Evolutionary conservation across 2,113 vertebrate species (phyloP), one percentile per base, ranked within the genome.

Genomic region (Bambusicola thoracicus): DNA sequence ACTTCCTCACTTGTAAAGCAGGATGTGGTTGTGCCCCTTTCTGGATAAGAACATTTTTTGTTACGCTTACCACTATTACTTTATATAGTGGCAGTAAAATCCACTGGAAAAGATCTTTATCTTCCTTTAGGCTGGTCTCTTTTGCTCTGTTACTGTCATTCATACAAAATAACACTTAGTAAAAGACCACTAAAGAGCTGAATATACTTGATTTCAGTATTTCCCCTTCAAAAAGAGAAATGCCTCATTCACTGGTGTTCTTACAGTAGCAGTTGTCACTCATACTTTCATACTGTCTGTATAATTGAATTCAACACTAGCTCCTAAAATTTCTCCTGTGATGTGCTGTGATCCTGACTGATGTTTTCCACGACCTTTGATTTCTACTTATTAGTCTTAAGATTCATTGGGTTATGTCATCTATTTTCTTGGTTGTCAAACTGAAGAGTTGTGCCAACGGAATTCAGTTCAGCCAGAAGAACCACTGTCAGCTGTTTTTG

Each of bases 191-290:
- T 7, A 55, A 6, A 76, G 11, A 32, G 32, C 7, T 73, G 72
- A 59, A 61, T 17, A 22, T 49, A 44, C 3, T 38, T 72, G 38
- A 32, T 49, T 90, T 80, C 48, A 49, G 16, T 25, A 73, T 65
- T 38, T 85, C 21, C 6, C 6, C 48, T 90, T 82, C 17, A 49
- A 80, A 68, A 76, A 15, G 19, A 59, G 25, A 44, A 43, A n/a
- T 7, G 1, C 14, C 2, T 2, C 30, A 7, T 6, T 40, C 3
- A 0, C 14, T 10, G 3, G 12, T 17, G 63, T 24, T 29, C 15
- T 56, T 51, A 49, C 2, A 61, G 81, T 58, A 75, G 14, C 29
- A 29, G 10, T 17, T 81, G 7, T 59, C 43, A 14, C 53, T 82
- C 24, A 8, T 49, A 36, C 27, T 49, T 36, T 49, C 44, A 27